These are phyloP conservation scores for Cylloceria caligata DNA, from an alignment of 2,888 invertebrate species.

Conservation along the genomic window DNA sequence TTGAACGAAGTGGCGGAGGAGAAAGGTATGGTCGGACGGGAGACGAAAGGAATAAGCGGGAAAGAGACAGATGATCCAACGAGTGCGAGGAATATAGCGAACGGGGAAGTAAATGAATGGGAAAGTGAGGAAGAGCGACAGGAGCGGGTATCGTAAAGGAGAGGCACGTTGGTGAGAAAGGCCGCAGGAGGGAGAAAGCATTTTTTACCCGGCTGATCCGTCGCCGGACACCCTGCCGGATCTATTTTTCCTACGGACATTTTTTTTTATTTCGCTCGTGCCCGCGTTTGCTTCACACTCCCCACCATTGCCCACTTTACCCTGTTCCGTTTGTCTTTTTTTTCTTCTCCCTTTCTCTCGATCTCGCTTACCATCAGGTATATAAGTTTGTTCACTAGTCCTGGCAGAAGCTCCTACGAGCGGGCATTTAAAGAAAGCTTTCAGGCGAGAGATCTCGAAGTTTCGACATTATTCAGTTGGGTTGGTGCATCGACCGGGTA, in stretches of 20 bases:
- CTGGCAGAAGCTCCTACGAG: constrained; percentile 60
- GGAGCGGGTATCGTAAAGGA: constrained; percentile 1
- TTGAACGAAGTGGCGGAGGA: constrained; percentile 75
- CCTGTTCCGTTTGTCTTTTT: constrained; percentile 43
- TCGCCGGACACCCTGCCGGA: constrained; percentile 60
- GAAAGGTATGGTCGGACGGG: constrained; percentile 52
- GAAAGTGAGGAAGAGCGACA: not conserved
- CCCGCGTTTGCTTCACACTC: constrained; percentile 59
- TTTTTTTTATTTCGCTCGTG: constrained; percentile 56
- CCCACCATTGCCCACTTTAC: constrained; percentile 35
- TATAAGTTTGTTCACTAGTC: constrained; percentile 68
- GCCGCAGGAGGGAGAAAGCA: constrained; percentile 63
- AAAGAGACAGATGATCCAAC: constrained; percentile 59
- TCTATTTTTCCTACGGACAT: constrained; percentile 65
- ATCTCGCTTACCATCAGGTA: constrained; percentile 46
- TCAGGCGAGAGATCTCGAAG: constrained; percentile 54
- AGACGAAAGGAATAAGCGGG: constrained; percentile 68
- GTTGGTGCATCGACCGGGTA: constrained; percentile 15
- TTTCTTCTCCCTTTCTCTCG: constrained; percentile 18
- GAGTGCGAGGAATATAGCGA: constrained; percentile 32
- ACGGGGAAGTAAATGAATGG: constrained; percentile 37
- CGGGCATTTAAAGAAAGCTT: constrained; percentile 68
- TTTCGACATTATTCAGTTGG: constrained; percentile 30
- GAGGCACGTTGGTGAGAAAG: constrained; percentile 62
- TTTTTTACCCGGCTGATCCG: constrained; percentile 70